Evolutionary conservation across 2,888 invertebrate genomes (phyloP).

Genomic region (Caenorhabditis afra): DNA sequence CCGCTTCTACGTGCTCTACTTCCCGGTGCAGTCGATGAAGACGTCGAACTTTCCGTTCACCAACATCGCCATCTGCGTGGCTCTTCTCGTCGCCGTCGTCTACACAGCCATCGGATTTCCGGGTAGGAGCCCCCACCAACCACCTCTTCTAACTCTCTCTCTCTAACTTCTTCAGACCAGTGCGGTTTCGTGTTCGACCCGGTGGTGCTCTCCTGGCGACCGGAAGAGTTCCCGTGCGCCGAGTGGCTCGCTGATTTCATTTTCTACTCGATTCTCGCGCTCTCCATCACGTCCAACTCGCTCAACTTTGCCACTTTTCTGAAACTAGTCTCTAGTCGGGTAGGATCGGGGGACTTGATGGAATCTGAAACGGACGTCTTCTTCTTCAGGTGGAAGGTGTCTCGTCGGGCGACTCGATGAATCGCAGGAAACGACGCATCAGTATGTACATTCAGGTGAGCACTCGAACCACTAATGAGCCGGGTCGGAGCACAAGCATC

Average conservation of each 20-base stretch:
- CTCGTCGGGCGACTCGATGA: slow-evolving; percentile 23
- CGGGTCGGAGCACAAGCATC: slow-evolving; percentile 7
- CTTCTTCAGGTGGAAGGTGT: slow-evolving; percentile 46
- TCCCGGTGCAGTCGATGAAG: slow-evolving; percentile 41
- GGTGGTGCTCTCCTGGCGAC: slow-evolving; percentile 45
- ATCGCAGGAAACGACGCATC: slow-evolving; percentile 39
- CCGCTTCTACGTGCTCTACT: slow-evolving; percentile 55
- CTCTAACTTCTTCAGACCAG: slow-evolving; percentile 30
- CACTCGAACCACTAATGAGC: not conserved
- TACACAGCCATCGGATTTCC: slow-evolving; percentile 54
- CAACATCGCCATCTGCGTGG: slow-evolving; percentile 34
- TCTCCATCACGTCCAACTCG: slow-evolving; percentile 49
- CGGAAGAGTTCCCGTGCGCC: slow-evolving; percentile 48
- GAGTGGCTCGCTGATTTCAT: slow-evolving; percentile 54
- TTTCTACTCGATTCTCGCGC: slow-evolving; percentile 33
- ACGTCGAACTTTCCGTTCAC: slow-evolving; percentile 26
- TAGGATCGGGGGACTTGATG: not conserved
- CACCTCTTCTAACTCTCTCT: not conserved
- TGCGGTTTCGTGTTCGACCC: slow-evolving; percentile 61
- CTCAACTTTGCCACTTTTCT: slow-evolving; percentile 53
- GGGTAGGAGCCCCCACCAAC: slow-evolving; percentile 15
- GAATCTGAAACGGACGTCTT: not conserved
- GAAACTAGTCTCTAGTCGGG: slow-evolving; percentile 39
- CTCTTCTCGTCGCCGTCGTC: slow-evolving; percentile 36
- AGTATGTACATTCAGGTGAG: slow-evolving; percentile 55